These are phyloP conservation scores for Poeciliopsis paucimaculata DNA, from an alignment of 2,797 vertebrate genomes.

Conservation along the genomic window DNA sequence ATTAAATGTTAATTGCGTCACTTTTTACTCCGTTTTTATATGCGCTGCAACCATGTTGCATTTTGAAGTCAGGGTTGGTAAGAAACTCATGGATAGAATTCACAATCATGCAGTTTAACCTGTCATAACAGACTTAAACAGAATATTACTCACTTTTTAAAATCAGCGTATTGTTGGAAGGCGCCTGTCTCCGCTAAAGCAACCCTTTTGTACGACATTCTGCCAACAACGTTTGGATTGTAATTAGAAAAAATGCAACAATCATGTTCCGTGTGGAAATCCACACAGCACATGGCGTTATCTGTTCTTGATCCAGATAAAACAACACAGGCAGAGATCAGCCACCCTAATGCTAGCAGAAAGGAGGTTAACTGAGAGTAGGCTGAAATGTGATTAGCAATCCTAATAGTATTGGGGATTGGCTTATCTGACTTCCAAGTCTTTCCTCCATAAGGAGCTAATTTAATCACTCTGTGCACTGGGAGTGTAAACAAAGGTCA, in stretches of 20 bases:
- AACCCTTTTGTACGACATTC: background rate
- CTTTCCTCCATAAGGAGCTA: constrained; percentile 21
- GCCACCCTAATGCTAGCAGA: constrained; percentile 52
- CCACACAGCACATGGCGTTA: constrained; percentile 17
- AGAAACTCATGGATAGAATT: background rate
- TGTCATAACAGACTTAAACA: background rate
- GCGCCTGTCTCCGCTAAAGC: background rate
- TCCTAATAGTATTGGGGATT: constrained; percentile 31
- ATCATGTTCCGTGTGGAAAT: constrained; percentile 2
- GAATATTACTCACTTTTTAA: background rate
- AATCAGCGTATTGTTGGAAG: background rate
- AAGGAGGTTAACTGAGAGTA: constrained; percentile 40
- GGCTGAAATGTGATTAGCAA: constrained; percentile 48
- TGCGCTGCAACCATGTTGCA: background rate
- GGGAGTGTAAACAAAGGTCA: background rate
- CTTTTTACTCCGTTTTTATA: background rate
- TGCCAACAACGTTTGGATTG: background rate
- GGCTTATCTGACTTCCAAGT: constrained; percentile 44
- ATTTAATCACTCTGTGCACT: constrained; percentile 11
- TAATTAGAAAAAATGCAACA: constrained; percentile 10
- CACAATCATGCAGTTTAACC: background rate
- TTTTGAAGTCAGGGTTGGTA: background rate
- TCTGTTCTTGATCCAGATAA: constrained; percentile 51
- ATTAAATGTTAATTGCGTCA: background rate
- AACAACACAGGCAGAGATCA: constrained; percentile 51